Percentiles rank a stretch among this genome's conserved stretches.
Evolutionary conservation across 2,888 invertebrate species (phyloP).

Genomic region (Volucella zonaria): DNA sequence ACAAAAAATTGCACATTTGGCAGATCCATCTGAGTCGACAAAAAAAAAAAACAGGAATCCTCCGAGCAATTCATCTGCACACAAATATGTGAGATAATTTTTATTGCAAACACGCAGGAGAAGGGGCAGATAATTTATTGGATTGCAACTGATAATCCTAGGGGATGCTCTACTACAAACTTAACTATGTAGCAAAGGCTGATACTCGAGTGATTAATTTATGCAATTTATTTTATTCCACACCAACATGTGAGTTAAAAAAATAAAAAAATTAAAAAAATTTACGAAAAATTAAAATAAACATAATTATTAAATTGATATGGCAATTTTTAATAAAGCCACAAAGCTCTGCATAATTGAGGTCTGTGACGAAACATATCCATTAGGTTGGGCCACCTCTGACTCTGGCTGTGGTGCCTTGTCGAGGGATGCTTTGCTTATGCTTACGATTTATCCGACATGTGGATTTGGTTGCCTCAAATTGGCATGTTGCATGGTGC

Average conservation of each 20-base stretch:
- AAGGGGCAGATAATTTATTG: slow-evolving; percentile 38
- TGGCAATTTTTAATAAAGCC: slow-evolving; percentile 53
- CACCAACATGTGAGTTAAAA: not conserved
- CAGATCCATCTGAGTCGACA: not conserved
- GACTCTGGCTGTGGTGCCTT: no score
- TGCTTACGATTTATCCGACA: not conserved
- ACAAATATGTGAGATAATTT: slow-evolving; percentile 46
- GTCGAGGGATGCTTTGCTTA: not conserved
- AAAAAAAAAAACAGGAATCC: not conserved
- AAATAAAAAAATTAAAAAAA: slow-evolving; percentile 6
- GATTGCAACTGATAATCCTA: slow-evolving; percentile 38
- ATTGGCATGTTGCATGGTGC: slow-evolving; percentile 19
- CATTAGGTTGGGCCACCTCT: slow-evolving; percentile 37
- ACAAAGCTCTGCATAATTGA: slow-evolving; percentile 62
- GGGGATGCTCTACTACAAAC: not conserved
- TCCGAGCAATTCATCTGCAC: slow-evolving; percentile 2
- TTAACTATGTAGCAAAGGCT: slow-evolving; percentile 2
- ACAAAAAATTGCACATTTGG: not conserved
- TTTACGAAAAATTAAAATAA: slow-evolving; percentile 5
- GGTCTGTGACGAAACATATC: slow-evolving; percentile 46
- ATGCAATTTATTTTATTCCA: slow-evolving; percentile 51
- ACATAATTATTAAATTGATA: slow-evolving; percentile 1
- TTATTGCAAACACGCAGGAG: slow-evolving; percentile 29
- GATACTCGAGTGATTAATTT: slow-evolving; percentile 60
- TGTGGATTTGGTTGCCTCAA: slow-evolving; percentile 10